Evolutionary conservation across 2,888 invertebrate species (phyloP), one percentile per base, ranked within the genome.

Genomic region (Polia nebulosa): DNA sequence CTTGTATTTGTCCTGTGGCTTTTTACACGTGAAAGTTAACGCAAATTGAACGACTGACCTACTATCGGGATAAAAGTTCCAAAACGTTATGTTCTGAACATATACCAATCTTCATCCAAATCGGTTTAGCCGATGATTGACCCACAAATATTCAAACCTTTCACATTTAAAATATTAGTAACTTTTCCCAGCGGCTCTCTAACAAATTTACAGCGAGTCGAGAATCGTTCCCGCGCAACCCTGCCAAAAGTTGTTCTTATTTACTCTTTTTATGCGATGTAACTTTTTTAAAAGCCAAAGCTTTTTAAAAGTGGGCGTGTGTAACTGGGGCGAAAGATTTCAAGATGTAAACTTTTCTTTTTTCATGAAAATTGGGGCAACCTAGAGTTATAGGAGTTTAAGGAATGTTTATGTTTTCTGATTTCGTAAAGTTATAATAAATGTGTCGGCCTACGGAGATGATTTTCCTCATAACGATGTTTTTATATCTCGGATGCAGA

Each of bases 301-400:
- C 61, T 61, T 66, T 77, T 80, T 59, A 51, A 22, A 58, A 68
- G 53, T 64, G 15, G 49, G 47, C 59, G 44, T 57, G 7, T 65
- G 57, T 73, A 72, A 70, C 63, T 81, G 29, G 74, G 53, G 64
- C 76, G 39, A 44, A 55, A 81, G 34, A 69, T 67, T 63, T 68
- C 49, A 44, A 56, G 70, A 64, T 51, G 41, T 27, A 45, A 58
- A 62, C 45, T 61, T 55, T 41, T n/a, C 9, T 17, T 58, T 29
- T 63, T 47, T 41, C 5, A 45, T 27, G 56, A 65, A 75, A 76
- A 71, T 76, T 65, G 41, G 70, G 52, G 17, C 72, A 61, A 62
- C 7, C 76, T 65, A 47, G 59, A 52, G 25, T 53, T 45, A 32
- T n/a, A 36, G 41, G 29, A 57, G 51, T 53, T 65, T 13, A 36